Base-by-base conservation (phyloP, 2,888 invertebrate species). In the Tetropium fuscum region DNA sequence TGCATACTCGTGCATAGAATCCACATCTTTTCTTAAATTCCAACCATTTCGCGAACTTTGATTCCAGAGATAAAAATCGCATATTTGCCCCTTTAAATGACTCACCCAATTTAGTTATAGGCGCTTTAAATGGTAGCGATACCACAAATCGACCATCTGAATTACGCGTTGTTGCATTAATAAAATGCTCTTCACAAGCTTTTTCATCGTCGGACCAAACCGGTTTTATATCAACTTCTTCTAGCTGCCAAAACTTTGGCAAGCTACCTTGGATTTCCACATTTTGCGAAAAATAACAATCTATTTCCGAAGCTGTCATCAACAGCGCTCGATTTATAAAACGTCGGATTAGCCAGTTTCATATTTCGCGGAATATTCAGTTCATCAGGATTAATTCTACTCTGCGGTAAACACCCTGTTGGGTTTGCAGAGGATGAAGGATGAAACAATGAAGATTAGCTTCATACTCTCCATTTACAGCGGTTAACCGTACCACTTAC, bases 361-460 rank as follows among this genome's bases (percentile, higher is more conserved):
- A 58, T 27, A 30, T 54, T 27, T 8, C 10, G 6, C 5, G 62
- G 62, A 15, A 62, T 58, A 11, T 36, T 44, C 10, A 58, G 36
- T 10, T 13, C 2, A 3, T 36, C 30, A n/a, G 30, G 45, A 36
- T 62, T 44, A 16, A 58, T 54, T 34, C 7, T 4, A 7, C 11
- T 45, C n/a, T 34, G 16, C 16, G 53, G 60, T 19, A 60, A 11
- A 8, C 10, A 6, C 18, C 10, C 18, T n/a, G 61, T 64, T 8
- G 61, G 58, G 18, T 53, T 57, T n/a, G n/a, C n/a, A n/a, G n/a
- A n/a, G n/a, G n/a, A 51, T 63, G 54, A 5, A 60, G 16, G 3
- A 44, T 49, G 48, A 60, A 57, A 34, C 60, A 60, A 41, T 57
- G 54, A 15, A 60, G 41, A 36, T 55, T 41, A 36, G 55, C 51